A percentile compares a stretch with the other conserved stretches of the same genome.
phyloP scores from a whole-genome alignment of 2,797 vertebrate species.

The Poeciliopsis presidionis region DNA sequence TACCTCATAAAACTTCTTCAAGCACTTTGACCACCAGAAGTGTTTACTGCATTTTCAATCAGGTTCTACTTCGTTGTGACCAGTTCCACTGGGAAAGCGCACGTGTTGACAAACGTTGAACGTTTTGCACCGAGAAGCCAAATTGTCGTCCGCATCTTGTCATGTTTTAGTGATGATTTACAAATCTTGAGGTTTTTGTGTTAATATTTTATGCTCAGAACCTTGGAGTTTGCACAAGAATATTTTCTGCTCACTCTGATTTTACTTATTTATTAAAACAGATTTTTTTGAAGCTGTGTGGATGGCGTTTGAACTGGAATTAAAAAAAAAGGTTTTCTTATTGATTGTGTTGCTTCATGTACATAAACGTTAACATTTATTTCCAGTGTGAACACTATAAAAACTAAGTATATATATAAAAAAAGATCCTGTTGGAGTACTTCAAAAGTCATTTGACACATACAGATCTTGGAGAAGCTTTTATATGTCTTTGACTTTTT shows the following conservation, averaged over 20 bases:
- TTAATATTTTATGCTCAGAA: slow-evolving; percentile 34
- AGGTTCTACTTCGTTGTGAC: slow-evolving; percentile 23
- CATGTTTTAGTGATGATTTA: slow-evolving; percentile 47
- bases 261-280: slow-evolving; percentile 64
- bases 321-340: slow-evolving; percentile 56
- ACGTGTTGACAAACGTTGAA: slow-evolving; percentile 29
- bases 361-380: neutral
- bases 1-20: slow-evolving; percentile 80
- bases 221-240: slow-evolving; percentile 31
- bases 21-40: slow-evolving; percentile 34
- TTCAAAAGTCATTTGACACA: neutral
- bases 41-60: slow-evolving; percentile 49
- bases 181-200: slow-evolving; percentile 27
- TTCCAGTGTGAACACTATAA: neutral
- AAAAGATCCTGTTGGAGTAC: neutral
- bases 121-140: slow-evolving; percentile 63
- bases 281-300: slow-evolving; percentile 29
- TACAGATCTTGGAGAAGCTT: neutral
- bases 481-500: neutral
- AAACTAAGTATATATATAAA: neutral
- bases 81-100: slow-evolving; percentile 35
- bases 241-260: slow-evolving; percentile 31
- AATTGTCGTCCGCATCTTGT: slow-evolving; percentile 32
- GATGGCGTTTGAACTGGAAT: slow-evolving; percentile 65
- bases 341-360: neutral